A percentile compares a stretch with the other conserved stretches of the same genome.
Conservation (phyloP, 2,888 invertebrate genomes). For the Junonia oenone region DNA sequence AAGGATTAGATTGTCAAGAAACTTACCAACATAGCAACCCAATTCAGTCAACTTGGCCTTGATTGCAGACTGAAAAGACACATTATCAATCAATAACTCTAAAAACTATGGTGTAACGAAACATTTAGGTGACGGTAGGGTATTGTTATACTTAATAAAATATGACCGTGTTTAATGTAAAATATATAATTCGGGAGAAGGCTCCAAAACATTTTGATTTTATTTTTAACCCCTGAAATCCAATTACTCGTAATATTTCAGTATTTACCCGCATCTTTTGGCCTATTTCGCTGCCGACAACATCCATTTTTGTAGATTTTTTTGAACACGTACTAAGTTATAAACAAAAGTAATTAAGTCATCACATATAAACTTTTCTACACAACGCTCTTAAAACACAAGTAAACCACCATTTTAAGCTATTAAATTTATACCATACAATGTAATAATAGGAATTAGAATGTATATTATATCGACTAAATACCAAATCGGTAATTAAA, state of each 20-base stretch:
- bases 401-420: not conserved
- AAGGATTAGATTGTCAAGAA: no score
- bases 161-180: no score
- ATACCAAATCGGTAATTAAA: not conserved
- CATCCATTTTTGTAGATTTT: constrained; percentile 80
- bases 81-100: not conserved
- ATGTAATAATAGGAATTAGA: not conserved
- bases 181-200: no score
- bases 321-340: constrained; percentile 13
- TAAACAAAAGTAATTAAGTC: not conserved
- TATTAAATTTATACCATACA: not conserved
- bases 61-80: constrained; percentile 90
- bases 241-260: not conserved
- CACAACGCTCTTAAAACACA: not conserved
- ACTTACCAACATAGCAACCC: constrained; percentile 94
- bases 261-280: constrained; percentile 90
- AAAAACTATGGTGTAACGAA: not conserved
- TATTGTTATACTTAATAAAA: no score
- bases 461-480: not conserved
- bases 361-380: not conserved
- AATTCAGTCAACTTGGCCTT: constrained; percentile 96
- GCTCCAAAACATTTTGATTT: no score
- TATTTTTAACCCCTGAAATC: not conserved
- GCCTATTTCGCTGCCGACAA: constrained; percentile 90
- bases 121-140: no score